Base-by-base conservation (phyloP, 2,113 vertebrate species). In the Macrotis lagotis region DNA sequence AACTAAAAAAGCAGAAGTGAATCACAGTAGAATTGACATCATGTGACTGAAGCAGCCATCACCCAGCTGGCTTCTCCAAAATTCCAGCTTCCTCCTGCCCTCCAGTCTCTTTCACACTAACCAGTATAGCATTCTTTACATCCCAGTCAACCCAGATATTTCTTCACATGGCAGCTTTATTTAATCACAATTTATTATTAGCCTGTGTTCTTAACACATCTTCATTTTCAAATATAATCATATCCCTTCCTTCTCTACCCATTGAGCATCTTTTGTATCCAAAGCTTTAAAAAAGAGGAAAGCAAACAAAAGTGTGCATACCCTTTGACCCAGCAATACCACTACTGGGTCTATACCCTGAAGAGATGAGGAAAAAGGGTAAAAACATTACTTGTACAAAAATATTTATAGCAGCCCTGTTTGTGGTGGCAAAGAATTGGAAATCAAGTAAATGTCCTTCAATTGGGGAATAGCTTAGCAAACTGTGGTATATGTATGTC, bases 1-100 rank as follows among this genome's bases (percentile, higher is more conserved):
- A 99, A 97, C 99, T 99, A 94, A 28, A 88, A 37, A 47, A 88
- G 12, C 2, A 74, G 31, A 91, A 83, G 37, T 1, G 10, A 83
- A 19, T 19, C 16, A 83, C 37, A 7, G 19, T 44, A 83, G 66
- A 83, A 83, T 83, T 83, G 16, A 83, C 19, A 83, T 44, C 66
- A 83, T 44, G 16, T 83, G 66, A 44, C 66, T 44, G 16, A 44
- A 12, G 10, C n/a, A 89, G 44, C 47, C 47, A 48, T 89, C 88
- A 89, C 1, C 88, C 88, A 66, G 31, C 52, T 66, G 31, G 59
- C 31, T 66, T 37, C 31, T 66, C 59, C 59, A 66, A 48, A 89
- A 25, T 28, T 48, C 88, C 88, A 48, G 89, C 89, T 83, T 83
- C 37, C 66, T 83, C n/a, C 66, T 44, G 9, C 66, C 19, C 7